Evolutionary conservation across 1,140 invertebrate species (phyloP), one percentile per base, ranked within the genome.

Genomic region (Scaptomyza montana): DNA sequence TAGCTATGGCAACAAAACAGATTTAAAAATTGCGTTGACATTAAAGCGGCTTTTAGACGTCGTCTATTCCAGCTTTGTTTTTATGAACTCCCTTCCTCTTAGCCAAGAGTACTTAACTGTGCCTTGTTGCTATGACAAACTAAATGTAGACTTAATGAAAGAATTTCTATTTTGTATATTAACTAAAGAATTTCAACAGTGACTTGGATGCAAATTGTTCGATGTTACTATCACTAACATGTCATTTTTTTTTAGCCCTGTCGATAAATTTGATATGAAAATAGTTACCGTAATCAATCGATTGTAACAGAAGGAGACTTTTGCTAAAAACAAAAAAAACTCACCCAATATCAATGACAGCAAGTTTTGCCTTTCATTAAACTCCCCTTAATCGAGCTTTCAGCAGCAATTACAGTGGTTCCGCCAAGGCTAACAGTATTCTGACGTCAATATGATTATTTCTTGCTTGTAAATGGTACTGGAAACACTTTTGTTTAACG

Each of bases 401-500:
- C 41, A 39, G 57, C 43, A 41, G 60, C 47, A 43, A 25, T 50
- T 36, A 30, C 21, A 43, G 21, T 49, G 13, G 28, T 33, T 33
- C 30, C 30, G 30, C 43, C 33, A 13, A 57, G 46, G 62, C 16
- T 51, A 47, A 39, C 16, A 53, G 39, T 69, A 12, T 30, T 56
- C n/a, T 61, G 16, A 54, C 39, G 19, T 47, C 45, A 13, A 49
- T 71, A 10, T 65, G 41, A 57, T 57, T 56, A 50, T 47, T 65
- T 65, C 28, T 50, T 28, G 7, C 33, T 57, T 57, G 68, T 65
- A 57, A 45, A 65, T 71, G 68, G 41, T 41, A 65, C 39, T 60
- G 28, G 30, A 68, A 59, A 61, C 28, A 56, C 65, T 66, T 59
- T 66, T 72, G 62, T 72, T 72, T 60, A 59, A 60, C 63, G 63